A percentile compares a stretch with the other conserved stretches of the same genome.
Conservation (phyloP, 2,888 invertebrate genomes). For the Nemoura dubitans region DNA sequence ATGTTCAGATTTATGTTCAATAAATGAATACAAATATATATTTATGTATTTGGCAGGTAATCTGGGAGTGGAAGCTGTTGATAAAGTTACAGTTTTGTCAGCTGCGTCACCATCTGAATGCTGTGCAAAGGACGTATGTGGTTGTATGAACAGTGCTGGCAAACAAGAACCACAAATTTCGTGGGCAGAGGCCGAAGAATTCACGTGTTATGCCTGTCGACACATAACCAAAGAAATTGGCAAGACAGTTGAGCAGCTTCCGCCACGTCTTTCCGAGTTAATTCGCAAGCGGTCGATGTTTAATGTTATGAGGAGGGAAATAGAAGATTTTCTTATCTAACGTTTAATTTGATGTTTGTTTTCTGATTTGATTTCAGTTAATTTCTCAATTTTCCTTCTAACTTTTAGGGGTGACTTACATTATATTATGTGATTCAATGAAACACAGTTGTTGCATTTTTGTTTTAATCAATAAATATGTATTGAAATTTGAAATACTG, state of each 20-base stretch:
- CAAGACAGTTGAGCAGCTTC: constrained; percentile 43
- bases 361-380: too few species aligned
- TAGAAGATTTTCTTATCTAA: constrained; percentile 53
- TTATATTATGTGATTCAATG: too few species aligned
- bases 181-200: constrained; percentile 53
- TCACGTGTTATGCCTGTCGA: constrained; percentile 60
- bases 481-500: too few species aligned
- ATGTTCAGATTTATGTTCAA: too few species aligned
- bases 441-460: too few species aligned
- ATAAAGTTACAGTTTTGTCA: not conserved
- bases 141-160: not conserved
- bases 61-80: not conserved
- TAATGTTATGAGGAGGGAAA: constrained; percentile 55
- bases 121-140: constrained; percentile 26
- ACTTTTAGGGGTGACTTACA: too few species aligned
- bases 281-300: constrained; percentile 53
- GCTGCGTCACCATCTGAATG: not conserved
- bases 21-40: not conserved
- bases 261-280: constrained; percentile 53
- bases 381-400: too few species aligned
- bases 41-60: not conserved
- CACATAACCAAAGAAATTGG: constrained; percentile 57
- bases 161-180: constrained; percentile 46
- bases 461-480: too few species aligned
- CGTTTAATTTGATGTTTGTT: not conserved